Percentiles rank a stretch among this genome's conserved stretches.
phyloP scores from a whole-genome alignment of 2,888 invertebrate genomes.

The Clepsis dumicolana region DNA sequence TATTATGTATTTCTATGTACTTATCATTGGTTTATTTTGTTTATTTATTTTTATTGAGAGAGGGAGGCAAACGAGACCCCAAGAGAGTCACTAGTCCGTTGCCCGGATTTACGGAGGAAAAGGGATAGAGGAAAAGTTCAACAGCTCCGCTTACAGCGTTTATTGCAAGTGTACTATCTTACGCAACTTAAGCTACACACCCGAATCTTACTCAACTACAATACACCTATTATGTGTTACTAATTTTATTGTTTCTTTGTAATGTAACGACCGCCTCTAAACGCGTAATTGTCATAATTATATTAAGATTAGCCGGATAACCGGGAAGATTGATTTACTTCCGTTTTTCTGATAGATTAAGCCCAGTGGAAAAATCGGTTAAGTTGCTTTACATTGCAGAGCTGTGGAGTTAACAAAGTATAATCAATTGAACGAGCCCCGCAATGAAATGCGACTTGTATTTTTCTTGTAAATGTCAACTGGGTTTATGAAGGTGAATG shows the following conservation, averaged over 20 bases:
- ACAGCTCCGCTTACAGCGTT: background rate
- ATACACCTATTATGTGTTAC: slow-evolving; percentile 34
- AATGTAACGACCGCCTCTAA: slow-evolving; percentile 29
- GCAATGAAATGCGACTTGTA: no score
- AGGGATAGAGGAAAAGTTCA: background rate
- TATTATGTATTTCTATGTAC: no score
- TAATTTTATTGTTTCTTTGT: slow-evolving; percentile 43
- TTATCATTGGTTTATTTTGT: no score
- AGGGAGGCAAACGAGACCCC: no score
- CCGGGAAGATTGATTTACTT: slow-evolving; percentile 23
- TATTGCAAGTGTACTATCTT: slow-evolving; percentile 13
- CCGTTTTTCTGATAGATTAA: slow-evolving; percentile 10
- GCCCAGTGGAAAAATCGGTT: background rate
- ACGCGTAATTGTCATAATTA: slow-evolving; percentile 36
- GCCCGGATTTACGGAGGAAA: no score
- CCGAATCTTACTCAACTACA: slow-evolving; percentile 32
- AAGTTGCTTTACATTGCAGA: no score
- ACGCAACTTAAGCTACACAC: slow-evolving; percentile 4
- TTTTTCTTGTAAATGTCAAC: background rate
- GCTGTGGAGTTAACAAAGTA: no score
- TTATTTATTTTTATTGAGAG: no score
- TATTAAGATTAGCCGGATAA: slow-evolving; percentile 30
- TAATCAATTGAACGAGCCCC: no score
- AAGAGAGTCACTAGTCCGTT: no score
- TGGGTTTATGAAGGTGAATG: background rate